These are phyloP conservation scores for Gallinago solitaria DNA, from an alignment of 2,797 vertebrate species.

Conservation along the genomic window DNA sequence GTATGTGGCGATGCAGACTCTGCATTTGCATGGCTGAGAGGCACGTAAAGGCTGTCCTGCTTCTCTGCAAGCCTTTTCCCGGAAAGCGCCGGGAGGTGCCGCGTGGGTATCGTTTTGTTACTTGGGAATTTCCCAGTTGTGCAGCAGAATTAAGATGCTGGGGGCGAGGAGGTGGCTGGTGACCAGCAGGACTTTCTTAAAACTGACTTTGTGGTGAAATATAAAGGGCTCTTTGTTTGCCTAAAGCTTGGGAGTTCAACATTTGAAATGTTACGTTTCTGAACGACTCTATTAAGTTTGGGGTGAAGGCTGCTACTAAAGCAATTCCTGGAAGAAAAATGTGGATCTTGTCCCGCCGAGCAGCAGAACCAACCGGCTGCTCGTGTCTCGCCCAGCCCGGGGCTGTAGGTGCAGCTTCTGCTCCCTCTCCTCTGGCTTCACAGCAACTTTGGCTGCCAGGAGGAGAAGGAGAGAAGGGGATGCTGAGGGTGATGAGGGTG, in stretches of 20 bases:
- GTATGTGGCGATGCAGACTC: neutral
- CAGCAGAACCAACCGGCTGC: neutral
- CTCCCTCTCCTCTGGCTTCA: neutral
- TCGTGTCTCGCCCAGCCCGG: neutral
- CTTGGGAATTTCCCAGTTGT: neutral
- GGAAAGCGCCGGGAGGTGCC: neutral
- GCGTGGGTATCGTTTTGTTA: neutral
- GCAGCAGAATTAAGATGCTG: neutral
- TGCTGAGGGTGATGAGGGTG: accelerated
- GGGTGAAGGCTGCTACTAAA: neutral
- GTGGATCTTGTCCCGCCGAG: neutral
- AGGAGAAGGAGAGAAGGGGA: accelerated
- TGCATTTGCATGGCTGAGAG: neutral
- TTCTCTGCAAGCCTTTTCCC: neutral
- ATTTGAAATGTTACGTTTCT: neutral
- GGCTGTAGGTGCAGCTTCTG: neutral
- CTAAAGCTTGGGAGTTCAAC: neutral
- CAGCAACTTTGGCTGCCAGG: neutral
- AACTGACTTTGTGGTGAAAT: neutral
- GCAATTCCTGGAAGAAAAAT: neutral
- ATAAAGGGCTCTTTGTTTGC: constrained; percentile 36
- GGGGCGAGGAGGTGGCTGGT: neutral
- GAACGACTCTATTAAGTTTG: neutral
- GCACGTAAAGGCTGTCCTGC: neutral
- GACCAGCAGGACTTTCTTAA: neutral